phyloP scores from a whole-genome alignment of 2,797 vertebrate genomes.

The Saxicola maurus region DNA sequence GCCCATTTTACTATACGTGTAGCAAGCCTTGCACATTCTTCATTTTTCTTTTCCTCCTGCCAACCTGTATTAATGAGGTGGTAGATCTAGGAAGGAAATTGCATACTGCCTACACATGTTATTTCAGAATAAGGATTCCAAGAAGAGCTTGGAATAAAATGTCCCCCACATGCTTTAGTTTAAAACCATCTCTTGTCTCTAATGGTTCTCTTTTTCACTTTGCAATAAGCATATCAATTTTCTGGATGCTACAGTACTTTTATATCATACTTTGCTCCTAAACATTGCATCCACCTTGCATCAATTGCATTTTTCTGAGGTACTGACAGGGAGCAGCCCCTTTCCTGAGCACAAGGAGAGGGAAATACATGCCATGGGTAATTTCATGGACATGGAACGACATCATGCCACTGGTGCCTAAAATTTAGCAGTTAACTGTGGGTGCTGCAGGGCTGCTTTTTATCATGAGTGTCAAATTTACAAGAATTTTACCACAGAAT shows the following conservation, averaged over 20 bases:
- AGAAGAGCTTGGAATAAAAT: slow-evolving; percentile 14
- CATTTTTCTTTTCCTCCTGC: background rate
- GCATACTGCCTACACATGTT: slow-evolving; percentile 30
- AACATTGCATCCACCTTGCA: background rate
- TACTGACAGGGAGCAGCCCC: background rate
- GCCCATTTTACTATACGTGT: background rate
- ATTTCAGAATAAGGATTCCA: slow-evolving; percentile 33
- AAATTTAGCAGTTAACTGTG: background rate
- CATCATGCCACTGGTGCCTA: background rate
- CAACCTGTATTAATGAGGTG: slow-evolving; percentile 51
- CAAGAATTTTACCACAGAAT: slow-evolving; percentile 41
- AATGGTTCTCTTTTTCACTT: background rate
- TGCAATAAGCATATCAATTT: background rate
- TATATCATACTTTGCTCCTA: background rate
- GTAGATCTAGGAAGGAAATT: slow-evolving; percentile 14
- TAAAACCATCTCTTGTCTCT: background rate
- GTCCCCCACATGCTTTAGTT: background rate
- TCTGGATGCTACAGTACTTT: background rate
- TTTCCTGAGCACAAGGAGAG: background rate
- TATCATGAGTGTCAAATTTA: slow-evolving; percentile 34
- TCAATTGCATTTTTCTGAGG: background rate
- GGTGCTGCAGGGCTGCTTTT: slow-evolving; percentile 16
- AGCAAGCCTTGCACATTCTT: background rate
- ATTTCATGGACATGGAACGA: background rate
- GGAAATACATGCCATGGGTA: background rate